Evolutionary conservation across 1,140 invertebrate species (phyloP).

Genomic region (Anadara kagoshimensis): DNA sequence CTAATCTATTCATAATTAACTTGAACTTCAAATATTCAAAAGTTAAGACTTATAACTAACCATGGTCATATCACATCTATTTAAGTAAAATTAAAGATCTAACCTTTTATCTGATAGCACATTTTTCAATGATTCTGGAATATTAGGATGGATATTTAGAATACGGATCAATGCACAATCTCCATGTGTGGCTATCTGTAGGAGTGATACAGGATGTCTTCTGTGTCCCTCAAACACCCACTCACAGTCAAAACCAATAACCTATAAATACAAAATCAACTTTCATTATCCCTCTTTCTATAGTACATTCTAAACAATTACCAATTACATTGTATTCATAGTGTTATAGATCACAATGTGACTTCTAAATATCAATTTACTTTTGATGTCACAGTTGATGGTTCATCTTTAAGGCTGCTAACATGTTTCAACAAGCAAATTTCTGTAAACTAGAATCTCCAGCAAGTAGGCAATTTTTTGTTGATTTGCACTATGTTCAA

Average conservation of each 20-base stretch:
- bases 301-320: background rate
- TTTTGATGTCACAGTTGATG: too few relatives aligned
- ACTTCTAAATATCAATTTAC: too few relatives aligned
- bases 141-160: constrained; percentile 74
- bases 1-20: background rate
- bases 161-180: constrained; percentile 80
- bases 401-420: too few relatives aligned
- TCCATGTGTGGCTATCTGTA: constrained; percentile 81
- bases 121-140: constrained; percentile 78
- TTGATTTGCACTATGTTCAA: too few relatives aligned
- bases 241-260: constrained; percentile 83
- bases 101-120: constrained; percentile 73
- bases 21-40: too few relatives aligned
- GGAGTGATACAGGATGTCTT: constrained; percentile 77
- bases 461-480: too few relatives aligned
- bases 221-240: constrained; percentile 76
- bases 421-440: too few relatives aligned
- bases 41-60: too few relatives aligned
- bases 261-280: constrained; percentile 38
- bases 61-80: background rate
- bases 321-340: background rate
- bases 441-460: too few relatives aligned
- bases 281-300: too few relatives aligned
- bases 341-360: background rate
- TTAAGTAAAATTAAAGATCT: too few relatives aligned